Percentiles rank a stretch among this genome's conserved stretches.
These are phyloP conservation scores for Phalacrocorax carbo DNA, from an alignment of 2,113 vertebrate species.

Conservation along the genomic window DNA sequence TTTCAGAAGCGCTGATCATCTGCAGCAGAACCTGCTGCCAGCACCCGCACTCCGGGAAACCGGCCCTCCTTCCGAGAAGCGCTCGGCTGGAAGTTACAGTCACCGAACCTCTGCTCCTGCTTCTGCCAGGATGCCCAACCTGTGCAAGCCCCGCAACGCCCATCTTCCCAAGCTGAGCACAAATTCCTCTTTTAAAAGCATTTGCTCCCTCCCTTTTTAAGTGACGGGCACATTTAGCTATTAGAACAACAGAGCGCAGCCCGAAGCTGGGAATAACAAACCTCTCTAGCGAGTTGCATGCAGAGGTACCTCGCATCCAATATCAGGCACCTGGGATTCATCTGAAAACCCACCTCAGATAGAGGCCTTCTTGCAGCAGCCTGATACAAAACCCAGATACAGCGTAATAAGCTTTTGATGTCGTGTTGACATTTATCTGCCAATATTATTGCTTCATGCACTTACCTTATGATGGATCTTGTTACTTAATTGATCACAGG, in stretches of 20 bases:
- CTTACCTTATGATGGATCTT: constrained; percentile 31
- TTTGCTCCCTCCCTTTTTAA: neutral
- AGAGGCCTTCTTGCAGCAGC: neutral
- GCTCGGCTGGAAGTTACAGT: neutral
- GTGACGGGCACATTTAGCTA: neutral
- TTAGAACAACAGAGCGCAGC: neutral
- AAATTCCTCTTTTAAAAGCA: neutral
- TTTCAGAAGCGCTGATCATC: neutral
- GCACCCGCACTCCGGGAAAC: neutral
- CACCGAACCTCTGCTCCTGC: neutral
- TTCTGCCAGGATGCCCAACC: neutral
- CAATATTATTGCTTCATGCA: constrained; percentile 20
- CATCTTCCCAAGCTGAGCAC: neutral
- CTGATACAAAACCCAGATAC: constrained; percentile 26
- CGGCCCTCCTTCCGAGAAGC: neutral
- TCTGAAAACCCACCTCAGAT: neutral
- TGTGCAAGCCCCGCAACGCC: neutral
- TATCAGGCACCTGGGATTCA: neutral
- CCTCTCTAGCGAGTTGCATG: neutral
- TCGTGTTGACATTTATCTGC: constrained; percentile 50
- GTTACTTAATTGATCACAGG: constrained; percentile 2
- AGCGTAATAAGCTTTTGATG: constrained; percentile 6
- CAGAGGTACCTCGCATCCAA: neutral
- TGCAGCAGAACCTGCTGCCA: neutral
- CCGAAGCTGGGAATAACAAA: neutral